Evolutionary conservation across 2,888 invertebrate genomes (phyloP).

Genomic region (Acleris emargana): DNA sequence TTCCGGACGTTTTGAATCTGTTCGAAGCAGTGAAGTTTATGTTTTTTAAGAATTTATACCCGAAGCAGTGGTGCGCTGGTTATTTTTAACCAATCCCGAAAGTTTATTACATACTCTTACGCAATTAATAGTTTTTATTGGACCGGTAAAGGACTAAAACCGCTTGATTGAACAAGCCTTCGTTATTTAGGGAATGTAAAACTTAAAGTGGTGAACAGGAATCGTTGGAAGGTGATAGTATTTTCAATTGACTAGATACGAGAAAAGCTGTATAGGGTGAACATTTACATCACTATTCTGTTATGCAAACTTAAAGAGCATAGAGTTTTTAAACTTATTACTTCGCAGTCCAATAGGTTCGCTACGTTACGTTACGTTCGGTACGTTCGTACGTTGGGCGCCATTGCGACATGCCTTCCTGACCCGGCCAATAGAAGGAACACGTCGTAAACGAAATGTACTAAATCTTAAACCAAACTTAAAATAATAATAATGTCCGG

Average conservation of each 20-base stretch:
- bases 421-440: too few relatives aligned
- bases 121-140: slow-evolving; percentile 83
- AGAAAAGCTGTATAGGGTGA: slow-evolving; percentile 6
- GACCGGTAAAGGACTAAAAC: slow-evolving; percentile 77
- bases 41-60: slow-evolving; percentile 82
- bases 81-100: slow-evolving; percentile 81
- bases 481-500: too few relatives aligned
- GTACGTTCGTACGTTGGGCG: too few relatives aligned
- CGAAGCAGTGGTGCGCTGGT: slow-evolving; percentile 65
- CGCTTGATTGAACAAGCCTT: slow-evolving; percentile 65
- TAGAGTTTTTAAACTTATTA: neutral
- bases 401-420: too few relatives aligned
- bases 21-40: slow-evolving; percentile 65
- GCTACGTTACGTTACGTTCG: too few relatives aligned
- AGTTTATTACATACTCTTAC: slow-evolving; percentile 80
- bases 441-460: too few relatives aligned
- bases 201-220: slow-evolving; percentile 21
- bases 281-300: slow-evolving; percentile 3
- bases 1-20: slow-evolving; percentile 50
- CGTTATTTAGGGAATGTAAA: slow-evolving; percentile 55
- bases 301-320: neutral
- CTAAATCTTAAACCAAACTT: too few relatives aligned
- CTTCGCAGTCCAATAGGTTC: too few relatives aligned
- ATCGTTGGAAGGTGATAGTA: slow-evolving; percentile 17
- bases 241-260: slow-evolving; percentile 11